Base-by-base conservation (phyloP, 2,888 invertebrate species). In the Plebejus melissa region DNA sequence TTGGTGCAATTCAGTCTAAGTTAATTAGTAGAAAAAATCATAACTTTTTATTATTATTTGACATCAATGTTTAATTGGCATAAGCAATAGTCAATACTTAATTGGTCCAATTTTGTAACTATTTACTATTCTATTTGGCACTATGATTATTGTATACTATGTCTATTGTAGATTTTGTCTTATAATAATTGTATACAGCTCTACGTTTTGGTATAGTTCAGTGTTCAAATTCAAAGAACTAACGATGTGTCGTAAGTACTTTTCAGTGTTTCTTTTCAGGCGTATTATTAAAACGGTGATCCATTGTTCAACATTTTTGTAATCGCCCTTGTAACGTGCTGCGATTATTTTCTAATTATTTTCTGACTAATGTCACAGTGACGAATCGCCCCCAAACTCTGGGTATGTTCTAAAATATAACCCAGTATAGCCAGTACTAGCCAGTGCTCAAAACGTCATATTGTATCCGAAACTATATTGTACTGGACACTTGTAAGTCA, bases 151-250 rank as follows among this genome's bases (percentile, higher is more conserved):
- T 46, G 46, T 11, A 32, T 32, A 32, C 32, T 32, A 32, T 4
- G 41, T 41, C 41, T 41, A 32, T 32, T 32, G 32, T 32, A 32
- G 1, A 32, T 0, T 32, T 2, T 32, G 32, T 32, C 32, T 32
- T 22, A 22, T 22, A 32, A 32, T 9, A 0, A 46, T 41, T 41
- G 9, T 41, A 9, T 46, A 46, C 4, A 54, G 50, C 4, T 54
- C 54, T 54, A 46, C 46, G 9, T 46, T 46, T 46, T 60, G 4
- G 88, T 88, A 87, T 86, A 86, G 82, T 79, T 79, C 78, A 78
- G 78, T 79, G 69, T 76, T 75, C 9, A 46, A 46, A 46, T 46
- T 46, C 9, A 46, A 65, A 16, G 36, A 32, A 13, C 13, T 65
- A 65, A 65, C 65, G 16, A 65, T 36, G 32, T 65, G 32, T 65